Evolutionary conservation across 2,113 vertebrate species (phyloP).

Genomic region (Acinonyx jubatus): DNA sequence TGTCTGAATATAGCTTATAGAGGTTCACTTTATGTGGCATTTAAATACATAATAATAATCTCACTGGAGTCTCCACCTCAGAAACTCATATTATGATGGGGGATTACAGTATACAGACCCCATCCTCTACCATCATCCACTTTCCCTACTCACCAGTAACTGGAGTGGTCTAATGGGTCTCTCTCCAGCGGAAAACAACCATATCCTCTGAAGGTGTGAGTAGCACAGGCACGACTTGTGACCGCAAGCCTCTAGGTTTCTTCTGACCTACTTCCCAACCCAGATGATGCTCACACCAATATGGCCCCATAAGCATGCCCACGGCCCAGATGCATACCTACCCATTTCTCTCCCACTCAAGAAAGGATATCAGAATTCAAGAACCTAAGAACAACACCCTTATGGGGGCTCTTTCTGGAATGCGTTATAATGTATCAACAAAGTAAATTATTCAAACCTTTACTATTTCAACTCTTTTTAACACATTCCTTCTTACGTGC

Average conservation of each 20-base stretch:
- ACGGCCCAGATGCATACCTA: neutral
- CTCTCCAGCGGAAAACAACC: neutral
- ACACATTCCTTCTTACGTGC: neutral
- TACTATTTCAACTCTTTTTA: neutral
- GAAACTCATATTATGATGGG: neutral
- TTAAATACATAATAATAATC: neutral
- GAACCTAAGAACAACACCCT: neutral
- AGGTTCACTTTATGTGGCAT: neutral
- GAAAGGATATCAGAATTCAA: neutral
- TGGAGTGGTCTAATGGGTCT: neutral
- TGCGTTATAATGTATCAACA: neutral
- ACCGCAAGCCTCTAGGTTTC: neutral
- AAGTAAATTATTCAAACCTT: neutral
- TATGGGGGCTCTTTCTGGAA: neutral
- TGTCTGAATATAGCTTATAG: neutral
- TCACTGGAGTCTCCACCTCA: neutral
- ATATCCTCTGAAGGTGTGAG: neutral
- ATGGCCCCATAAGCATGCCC: neutral
- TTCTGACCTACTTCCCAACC: neutral
- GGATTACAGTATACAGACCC: neutral
- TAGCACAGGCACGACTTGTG: neutral
- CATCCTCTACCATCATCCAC: neutral
- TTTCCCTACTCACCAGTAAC: neutral
- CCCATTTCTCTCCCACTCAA: neutral
- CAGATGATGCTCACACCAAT: neutral